A percentile compares a stretch with the other conserved stretches of the same genome.
These are phyloP conservation scores for Crioceris asparagi DNA, from an alignment of 2,888 invertebrate genomes.

Conservation along the genomic window DNA sequence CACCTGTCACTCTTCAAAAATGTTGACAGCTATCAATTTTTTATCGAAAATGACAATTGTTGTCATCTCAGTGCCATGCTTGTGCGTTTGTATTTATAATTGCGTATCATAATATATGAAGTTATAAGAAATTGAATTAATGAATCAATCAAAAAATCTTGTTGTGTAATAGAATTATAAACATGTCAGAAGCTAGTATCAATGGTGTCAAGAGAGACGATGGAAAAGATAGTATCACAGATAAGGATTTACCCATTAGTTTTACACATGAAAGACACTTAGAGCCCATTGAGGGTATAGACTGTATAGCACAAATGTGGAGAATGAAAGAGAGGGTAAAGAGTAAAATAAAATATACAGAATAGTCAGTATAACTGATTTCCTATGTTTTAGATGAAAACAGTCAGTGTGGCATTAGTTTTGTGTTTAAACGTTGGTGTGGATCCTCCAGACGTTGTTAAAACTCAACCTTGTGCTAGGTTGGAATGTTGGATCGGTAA, in stretches of 20 bases:
- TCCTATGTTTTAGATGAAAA: constrained; percentile 76
- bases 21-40: too few relatives aligned
- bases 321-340: constrained; percentile 82
- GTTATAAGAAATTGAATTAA: constrained; percentile 7
- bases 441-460: constrained; percentile 96
- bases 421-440: constrained; percentile 98
- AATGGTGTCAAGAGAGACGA: constrained; percentile 11
- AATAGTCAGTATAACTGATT: neutral
- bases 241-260: constrained; percentile 60
- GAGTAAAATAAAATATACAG: constrained; percentile 5
- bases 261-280: constrained; percentile 65
- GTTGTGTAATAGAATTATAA: too few relatives aligned
- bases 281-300: constrained; percentile 57
- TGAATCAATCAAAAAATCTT: neutral
- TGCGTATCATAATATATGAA: constrained; percentile 15
- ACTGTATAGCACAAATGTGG: constrained; percentile 69
- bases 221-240: constrained; percentile 33
- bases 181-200: constrained; percentile 16
- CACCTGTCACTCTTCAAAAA: too few relatives aligned
- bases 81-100: constrained; percentile 8
- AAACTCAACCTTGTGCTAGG: constrained; percentile 92
- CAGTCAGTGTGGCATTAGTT: constrained; percentile 95
- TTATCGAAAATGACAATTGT: constrained; percentile 8
- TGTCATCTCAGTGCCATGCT: constrained; percentile 13
- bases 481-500: constrained; percentile 97